These are phyloP conservation scores for Leptosomus discolor DNA, from an alignment of 2,113 vertebrate species.

Conservation along the genomic window DNA sequence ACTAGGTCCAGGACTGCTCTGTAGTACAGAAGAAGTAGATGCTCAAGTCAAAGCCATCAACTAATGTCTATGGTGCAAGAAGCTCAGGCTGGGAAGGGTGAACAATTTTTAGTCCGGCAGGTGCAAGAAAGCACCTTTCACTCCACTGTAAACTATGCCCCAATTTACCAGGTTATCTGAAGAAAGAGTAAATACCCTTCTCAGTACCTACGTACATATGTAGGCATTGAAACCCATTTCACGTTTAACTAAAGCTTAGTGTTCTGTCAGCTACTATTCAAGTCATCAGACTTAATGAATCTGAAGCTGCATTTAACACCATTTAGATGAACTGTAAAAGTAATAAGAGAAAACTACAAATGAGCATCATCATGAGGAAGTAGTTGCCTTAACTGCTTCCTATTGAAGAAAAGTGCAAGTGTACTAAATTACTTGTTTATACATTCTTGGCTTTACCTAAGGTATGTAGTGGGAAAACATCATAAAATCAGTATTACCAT, in stretches of 20 bases:
- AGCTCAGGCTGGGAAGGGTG: not conserved
- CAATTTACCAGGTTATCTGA: not conserved
- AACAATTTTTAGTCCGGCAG: not conserved
- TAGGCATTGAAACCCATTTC: not conserved
- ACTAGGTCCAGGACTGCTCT: not conserved
- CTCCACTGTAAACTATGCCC: not conserved
- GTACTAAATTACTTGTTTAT: not conserved
- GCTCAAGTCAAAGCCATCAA: not conserved
- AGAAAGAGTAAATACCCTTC: not conserved
- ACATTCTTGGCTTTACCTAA: not conserved
- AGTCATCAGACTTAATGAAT: not conserved
- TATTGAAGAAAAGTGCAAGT: slow-evolving; percentile 11
- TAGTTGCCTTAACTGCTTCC: not conserved
- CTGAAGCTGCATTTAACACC: not conserved
- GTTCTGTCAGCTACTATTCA: not conserved
- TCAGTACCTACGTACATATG: not conserved
- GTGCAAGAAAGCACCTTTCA: not conserved
- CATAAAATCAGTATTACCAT: not conserved
- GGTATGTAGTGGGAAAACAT: not conserved
- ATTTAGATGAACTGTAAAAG: not conserved
- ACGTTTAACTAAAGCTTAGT: not conserved
- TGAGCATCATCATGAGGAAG: not conserved
- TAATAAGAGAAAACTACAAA: not conserved
- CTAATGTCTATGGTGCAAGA: not conserved
- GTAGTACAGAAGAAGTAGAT: too few species aligned